Evolutionary conservation across 2,113 vertebrate genomes (phyloP).

Genomic region (Phoxinus phoxinus): DNA sequence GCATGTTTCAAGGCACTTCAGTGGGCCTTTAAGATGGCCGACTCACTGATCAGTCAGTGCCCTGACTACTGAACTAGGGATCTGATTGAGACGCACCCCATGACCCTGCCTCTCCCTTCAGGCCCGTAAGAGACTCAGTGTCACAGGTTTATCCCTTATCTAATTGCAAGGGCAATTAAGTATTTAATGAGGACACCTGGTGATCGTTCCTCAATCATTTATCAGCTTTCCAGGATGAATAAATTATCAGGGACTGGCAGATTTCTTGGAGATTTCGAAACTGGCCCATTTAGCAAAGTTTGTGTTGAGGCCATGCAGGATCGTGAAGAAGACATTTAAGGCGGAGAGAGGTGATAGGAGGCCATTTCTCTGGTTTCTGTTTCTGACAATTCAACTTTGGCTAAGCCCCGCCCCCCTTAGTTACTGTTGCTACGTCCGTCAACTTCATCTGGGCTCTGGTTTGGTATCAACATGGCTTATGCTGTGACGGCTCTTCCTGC

Average conservation of each 20-base stretch:
- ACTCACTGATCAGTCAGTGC: no score
- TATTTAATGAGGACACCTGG: conserved; percentile 76
- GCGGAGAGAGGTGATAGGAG: not conserved
- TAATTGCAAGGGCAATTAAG: conserved; percentile 72
- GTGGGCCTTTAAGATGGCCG: no score
- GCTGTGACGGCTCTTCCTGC: no score
- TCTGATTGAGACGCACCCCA: no score
- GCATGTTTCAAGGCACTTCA: no score
- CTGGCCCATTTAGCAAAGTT: conserved; percentile 20
- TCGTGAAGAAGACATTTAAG: not conserved
- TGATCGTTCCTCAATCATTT: conserved; percentile 75
- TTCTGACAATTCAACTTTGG: no score
- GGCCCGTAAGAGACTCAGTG: not conserved
- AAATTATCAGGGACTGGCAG: conserved; percentile 76
- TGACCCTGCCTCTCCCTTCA: not conserved
- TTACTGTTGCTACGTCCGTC: no score
- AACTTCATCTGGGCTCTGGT: no score
- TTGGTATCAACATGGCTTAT: no score
- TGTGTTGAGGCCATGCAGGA: conserved; percentile 5
- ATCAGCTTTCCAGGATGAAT: conserved; percentile 78
- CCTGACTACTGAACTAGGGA: no score
- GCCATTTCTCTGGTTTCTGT: not conserved
- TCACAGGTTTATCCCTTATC: conserved; percentile 46
- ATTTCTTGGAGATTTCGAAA: conserved; percentile 54
- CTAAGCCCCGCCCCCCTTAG: no score